phyloP scores from a whole-genome alignment of 1,140 invertebrate genomes.

The Drosophila pectinifera region DNA sequence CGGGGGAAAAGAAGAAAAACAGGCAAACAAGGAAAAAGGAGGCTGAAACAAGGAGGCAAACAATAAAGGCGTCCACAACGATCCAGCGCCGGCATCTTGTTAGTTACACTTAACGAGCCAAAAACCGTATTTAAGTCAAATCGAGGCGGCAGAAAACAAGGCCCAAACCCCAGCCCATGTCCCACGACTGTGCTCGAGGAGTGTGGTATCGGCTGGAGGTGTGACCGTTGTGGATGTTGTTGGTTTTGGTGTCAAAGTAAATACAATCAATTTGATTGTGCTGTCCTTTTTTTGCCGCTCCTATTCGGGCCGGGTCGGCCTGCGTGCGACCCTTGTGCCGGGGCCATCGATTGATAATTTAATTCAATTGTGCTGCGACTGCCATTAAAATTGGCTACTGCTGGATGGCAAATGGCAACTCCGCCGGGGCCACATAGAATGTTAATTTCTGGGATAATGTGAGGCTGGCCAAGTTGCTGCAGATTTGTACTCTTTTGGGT shows the following conservation, averaged over 20 bases:
- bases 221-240: constrained; percentile 52
- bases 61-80: constrained; percentile 62
- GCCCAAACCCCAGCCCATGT: constrained; percentile 30
- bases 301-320: neutral
- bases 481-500: constrained; percentile 29
- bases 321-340: constrained; percentile 48
- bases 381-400: constrained; percentile 73
- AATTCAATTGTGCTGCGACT: constrained; percentile 74
- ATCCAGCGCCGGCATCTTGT: constrained; percentile 60
- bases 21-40: constrained; percentile 18
- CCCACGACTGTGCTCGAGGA: constrained; percentile 6
- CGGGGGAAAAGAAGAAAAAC: constrained; percentile 23
- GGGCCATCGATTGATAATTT: constrained; percentile 76
- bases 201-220: constrained; percentile 14
- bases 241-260: constrained; percentile 76
- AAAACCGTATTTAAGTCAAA: constrained; percentile 81
- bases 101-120: constrained; percentile 81
- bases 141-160: constrained; percentile 58
- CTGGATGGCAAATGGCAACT: constrained; percentile 29
- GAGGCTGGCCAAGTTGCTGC: constrained; percentile 48
- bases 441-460: constrained; percentile 63
- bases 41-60: constrained; percentile 53
- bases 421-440: constrained; percentile 48
- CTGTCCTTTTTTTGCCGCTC: constrained; percentile 47
- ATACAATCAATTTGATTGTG: constrained; percentile 82